These are phyloP conservation scores for Bos javanicus DNA, from an alignment of 2,113 vertebrate genomes.

Conservation along the genomic window DNA sequence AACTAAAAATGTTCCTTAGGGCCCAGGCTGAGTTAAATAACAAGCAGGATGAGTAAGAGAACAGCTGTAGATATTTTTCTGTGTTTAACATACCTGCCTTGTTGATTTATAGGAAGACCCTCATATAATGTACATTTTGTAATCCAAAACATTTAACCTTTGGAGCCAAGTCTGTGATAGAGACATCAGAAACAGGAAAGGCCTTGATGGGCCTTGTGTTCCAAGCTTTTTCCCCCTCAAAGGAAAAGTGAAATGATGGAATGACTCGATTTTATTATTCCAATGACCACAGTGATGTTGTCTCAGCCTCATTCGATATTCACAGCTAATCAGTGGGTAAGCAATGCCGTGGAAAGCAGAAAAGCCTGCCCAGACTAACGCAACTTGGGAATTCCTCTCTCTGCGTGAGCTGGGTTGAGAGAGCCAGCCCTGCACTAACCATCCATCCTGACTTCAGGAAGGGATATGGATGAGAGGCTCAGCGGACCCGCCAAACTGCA, in stretches of 20 bases:
- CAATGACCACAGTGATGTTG: conserved; percentile 1
- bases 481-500: background rate
- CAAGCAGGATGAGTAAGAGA: conserved; percentile 84
- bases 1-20: conserved; percentile 86
- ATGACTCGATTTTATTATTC: conserved; percentile 62
- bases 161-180: conserved; percentile 78
- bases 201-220: conserved; percentile 76
- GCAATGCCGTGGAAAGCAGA: background rate
- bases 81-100: conserved; percentile 86
- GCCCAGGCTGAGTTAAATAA: conserved; percentile 82
- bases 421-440: background rate
- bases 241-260: conserved; percentile 71
- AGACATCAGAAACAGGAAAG: conserved; percentile 83
- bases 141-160: conserved; percentile 86
- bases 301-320: conserved; percentile 52
- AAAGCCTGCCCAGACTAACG: background rate
- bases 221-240: conserved; percentile 61
- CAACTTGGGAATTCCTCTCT: conserved; percentile 16
- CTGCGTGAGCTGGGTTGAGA: background rate
- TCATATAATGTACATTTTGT: conserved; percentile 81
- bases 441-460: background rate
- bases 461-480: background rate
- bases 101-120: conserved; percentile 84
- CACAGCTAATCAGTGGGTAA: conserved; percentile 42
- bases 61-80: conserved; percentile 85